Evolutionary conservation across 2,797 vertebrate genomes (phyloP), one percentile per base, ranked within the genome.

Genomic region (Tarsius wallacei): DNA sequence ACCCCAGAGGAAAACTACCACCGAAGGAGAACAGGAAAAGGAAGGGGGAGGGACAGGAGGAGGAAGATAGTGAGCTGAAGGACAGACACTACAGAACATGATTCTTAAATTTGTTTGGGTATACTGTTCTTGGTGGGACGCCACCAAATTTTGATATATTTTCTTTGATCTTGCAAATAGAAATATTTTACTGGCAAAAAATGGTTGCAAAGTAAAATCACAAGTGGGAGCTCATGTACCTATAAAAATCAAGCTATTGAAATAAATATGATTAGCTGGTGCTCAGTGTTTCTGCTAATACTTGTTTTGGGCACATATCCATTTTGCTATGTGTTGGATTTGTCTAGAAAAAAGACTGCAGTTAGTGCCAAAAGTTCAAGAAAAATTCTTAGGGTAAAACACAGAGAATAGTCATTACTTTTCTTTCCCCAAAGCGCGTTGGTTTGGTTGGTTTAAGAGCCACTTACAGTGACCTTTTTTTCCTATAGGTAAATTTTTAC

Each of bases 31-130:
- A 86, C 17, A 49, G 7, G 28, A 4, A n/a, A 1, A n/a, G 42
- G 14, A 51, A 16, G 59, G 36, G 13, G 16, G 11, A 21, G 16
- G 5, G 51, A 74, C 10, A 33, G 42, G 2, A 77, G 33, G 33
- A 22, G 26, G 49, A 51, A 61, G 57, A 17, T 28, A 42, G 14
- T 77, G 86, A 82, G 70, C 33, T 5, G 57, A 85, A 87, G 49
- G 87, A 84, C 42, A 77, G 91, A 84, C 42, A 36, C 33, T 59
- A 31, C 16, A 91, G 63, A 87, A 73, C 5, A n/a, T 61, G 61
- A 93, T 91, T 93, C 59, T 95, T 33, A 83, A 14, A 78, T 95
- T 89, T 83, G n/a, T 87, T 78, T 26, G 91, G 16, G 70, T 68
- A 57, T 36, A 28, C 1, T 7, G 70, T 78, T 68, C 36, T 96